phyloP scores from a whole-genome alignment of 2,888 invertebrate genomes.

The Drosophila birchii region DNA sequence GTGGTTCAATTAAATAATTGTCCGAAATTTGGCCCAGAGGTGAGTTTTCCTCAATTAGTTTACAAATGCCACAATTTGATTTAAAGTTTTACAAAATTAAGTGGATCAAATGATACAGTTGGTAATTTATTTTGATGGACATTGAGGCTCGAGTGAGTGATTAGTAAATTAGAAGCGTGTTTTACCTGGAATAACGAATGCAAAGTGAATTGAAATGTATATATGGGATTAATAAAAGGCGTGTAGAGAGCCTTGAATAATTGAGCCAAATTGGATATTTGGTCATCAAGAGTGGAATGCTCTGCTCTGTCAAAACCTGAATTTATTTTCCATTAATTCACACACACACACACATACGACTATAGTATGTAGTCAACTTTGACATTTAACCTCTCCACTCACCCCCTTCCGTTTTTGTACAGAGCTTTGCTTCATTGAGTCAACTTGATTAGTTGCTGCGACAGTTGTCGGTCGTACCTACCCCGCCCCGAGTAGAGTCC shows the following conservation, averaged over 20 bases:
- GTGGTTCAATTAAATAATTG: slow-evolving; percentile 22
- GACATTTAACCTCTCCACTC: slow-evolving; percentile 37
- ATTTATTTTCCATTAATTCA: slow-evolving; percentile 42
- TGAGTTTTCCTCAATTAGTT: slow-evolving; percentile 13
- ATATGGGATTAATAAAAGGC: slow-evolving; percentile 21
- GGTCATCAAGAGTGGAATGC: slow-evolving; percentile 11
- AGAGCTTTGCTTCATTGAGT: slow-evolving; percentile 30
- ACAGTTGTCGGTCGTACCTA: slow-evolving; percentile 30
- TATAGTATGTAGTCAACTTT: slow-evolving; percentile 40
- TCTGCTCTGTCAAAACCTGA: slow-evolving; percentile 7
- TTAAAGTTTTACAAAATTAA: slow-evolving; percentile 22
- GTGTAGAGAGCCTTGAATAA: slow-evolving; percentile 16
- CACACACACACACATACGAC: slow-evolving; percentile 1
- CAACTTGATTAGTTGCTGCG: slow-evolving; percentile 57
- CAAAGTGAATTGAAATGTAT: slow-evolving; percentile 20
- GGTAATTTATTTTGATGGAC: slow-evolving; percentile 10
- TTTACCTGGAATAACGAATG: slow-evolving; percentile 7
- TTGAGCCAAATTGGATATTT: slow-evolving; percentile 27
- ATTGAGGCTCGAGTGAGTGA: neutral
- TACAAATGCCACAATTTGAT: slow-evolving; percentile 25
- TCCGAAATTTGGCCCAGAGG: neutral
- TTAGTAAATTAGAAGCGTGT: slow-evolving; percentile 22
- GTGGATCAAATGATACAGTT: slow-evolving; percentile 13
- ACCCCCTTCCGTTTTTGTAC: slow-evolving; percentile 11
- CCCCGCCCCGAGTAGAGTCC: slow-evolving; percentile 3